These are phyloP conservation scores for Sitta carolinensis DNA, from an alignment of 2,797 vertebrate species.

Conservation along the genomic window DNA sequence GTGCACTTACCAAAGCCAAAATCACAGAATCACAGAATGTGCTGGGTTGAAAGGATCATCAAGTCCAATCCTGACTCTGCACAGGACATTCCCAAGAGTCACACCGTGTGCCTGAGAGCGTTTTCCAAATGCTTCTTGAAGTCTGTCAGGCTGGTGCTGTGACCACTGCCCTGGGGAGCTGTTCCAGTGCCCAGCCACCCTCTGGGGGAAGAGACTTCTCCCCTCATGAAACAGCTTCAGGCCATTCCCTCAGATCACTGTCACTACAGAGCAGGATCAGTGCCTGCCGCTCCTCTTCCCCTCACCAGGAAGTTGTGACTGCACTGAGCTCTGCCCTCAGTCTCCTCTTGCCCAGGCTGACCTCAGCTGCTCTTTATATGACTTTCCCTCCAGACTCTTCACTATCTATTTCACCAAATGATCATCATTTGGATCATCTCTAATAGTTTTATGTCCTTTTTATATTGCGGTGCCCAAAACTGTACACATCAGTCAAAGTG, in stretches of 20 bases:
- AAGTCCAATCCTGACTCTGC: background rate
- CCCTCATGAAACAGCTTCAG: background rate
- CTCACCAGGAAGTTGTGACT: background rate
- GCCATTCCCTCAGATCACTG: background rate
- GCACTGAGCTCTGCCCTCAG: background rate
- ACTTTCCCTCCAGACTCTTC: background rate
- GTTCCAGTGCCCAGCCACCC: background rate
- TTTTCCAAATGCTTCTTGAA: background rate
- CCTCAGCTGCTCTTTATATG: background rate
- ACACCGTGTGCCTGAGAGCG: accelerated
- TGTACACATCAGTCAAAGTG: background rate
- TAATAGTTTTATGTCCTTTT: background rate
- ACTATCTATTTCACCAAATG: too few relatives aligned
- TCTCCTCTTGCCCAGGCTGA: background rate
- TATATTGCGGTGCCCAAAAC: background rate
- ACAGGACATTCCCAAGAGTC: background rate
- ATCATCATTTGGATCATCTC: background rate
- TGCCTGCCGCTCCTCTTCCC: background rate
- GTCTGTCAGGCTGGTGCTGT: background rate
- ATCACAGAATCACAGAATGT: background rate
- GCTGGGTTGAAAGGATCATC: background rate
- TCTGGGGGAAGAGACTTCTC: background rate
- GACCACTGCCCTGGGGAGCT: background rate
- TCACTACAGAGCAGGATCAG: background rate
- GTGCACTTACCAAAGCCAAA: background rate